Percentiles rank a stretch among this genome's conserved stretches.
Conservation (phyloP, 2,797 vertebrate species). For the Hyperoplus immaculatus region DNA sequence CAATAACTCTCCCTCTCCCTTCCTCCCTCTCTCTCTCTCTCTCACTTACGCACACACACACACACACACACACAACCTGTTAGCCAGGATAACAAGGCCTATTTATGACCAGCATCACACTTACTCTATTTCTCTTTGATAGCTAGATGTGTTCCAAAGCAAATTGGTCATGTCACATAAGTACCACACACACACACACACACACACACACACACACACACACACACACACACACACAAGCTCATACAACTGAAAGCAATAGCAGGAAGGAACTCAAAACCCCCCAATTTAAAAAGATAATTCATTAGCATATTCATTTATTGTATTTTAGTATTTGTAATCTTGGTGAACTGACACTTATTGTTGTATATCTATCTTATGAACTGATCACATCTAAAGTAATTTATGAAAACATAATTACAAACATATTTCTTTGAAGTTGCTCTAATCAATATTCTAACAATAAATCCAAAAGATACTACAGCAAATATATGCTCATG, state of each 20-base stretch:
- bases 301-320: too few relatives aligned
- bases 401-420: too few relatives aligned
- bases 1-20: conserved; percentile 40
- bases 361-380: too few relatives aligned
- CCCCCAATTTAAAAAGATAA: too few relatives aligned
- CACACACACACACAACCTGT: conserved; percentile 25
- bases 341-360: too few relatives aligned
- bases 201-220: conserved; percentile 13
- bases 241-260: conserved; percentile 3
- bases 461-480: too few relatives aligned
- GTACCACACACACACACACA: conserved; percentile 1
- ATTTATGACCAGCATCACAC: conserved; percentile 66
- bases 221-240: conserved; percentile 18
- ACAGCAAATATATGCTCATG: too few relatives aligned
- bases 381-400: too few relatives aligned
- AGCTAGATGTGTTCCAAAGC: conserved; percentile 48
- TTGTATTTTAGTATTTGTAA: too few relatives aligned
- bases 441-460: too few relatives aligned
- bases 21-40: conserved; percentile 5
- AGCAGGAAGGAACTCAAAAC: neutral
- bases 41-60: neutral
- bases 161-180: conserved; percentile 63
- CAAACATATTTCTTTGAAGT: too few relatives aligned
- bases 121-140: conserved; percentile 62
- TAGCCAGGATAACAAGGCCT: conserved; percentile 60